A percentile compares a stretch with the other conserved stretches of the same genome.
Conservation (phyloP, 2,888 invertebrate species). For the Scaptomyza reducta region DNA sequence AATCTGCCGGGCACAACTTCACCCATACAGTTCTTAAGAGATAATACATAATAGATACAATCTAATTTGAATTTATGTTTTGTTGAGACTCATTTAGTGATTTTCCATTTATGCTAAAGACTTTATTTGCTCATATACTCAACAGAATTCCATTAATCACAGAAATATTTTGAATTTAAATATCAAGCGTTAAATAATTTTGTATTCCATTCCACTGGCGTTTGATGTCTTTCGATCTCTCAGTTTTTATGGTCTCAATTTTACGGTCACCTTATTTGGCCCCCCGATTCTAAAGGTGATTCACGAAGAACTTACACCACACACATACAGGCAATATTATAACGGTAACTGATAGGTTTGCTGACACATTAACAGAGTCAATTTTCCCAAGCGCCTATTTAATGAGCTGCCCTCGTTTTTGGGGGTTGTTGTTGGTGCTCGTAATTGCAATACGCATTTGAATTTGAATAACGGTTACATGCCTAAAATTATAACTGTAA, state of each 20-base stretch:
- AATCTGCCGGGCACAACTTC: background rate
- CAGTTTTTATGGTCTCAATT: slow-evolving; percentile 38
- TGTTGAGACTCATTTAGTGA: slow-evolving; percentile 6
- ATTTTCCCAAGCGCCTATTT: slow-evolving; percentile 8
- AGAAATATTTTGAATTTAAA: slow-evolving; percentile 20
- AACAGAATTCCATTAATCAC: slow-evolving; percentile 21
- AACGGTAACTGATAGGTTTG: slow-evolving; percentile 11
- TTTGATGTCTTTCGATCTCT: slow-evolving; percentile 25
- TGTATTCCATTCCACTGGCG: slow-evolving; percentile 48
- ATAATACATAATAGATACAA: background rate
- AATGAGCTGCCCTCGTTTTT: slow-evolving; percentile 39
- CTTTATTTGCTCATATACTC: slow-evolving; percentile 13
- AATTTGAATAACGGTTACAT: slow-evolving; percentile 72
- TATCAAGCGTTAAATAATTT: slow-evolving; percentile 22
- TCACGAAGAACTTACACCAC: slow-evolving; percentile 12
- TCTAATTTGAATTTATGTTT: background rate
- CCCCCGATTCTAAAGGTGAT: slow-evolving; percentile 27
- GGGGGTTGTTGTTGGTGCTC: slow-evolving; percentile 54
- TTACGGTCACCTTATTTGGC: slow-evolving; percentile 43
- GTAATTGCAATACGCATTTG: slow-evolving; percentile 60
- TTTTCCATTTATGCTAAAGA: slow-evolving; percentile 26
- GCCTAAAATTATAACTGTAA: slow-evolving; percentile 73
- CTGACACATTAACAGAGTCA: background rate
- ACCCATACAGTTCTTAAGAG: background rate
- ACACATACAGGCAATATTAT: background rate